These are phyloP conservation scores for Adelosebastes latens DNA, from an alignment of 2,797 vertebrate genomes.

Conservation along the genomic window DNA sequence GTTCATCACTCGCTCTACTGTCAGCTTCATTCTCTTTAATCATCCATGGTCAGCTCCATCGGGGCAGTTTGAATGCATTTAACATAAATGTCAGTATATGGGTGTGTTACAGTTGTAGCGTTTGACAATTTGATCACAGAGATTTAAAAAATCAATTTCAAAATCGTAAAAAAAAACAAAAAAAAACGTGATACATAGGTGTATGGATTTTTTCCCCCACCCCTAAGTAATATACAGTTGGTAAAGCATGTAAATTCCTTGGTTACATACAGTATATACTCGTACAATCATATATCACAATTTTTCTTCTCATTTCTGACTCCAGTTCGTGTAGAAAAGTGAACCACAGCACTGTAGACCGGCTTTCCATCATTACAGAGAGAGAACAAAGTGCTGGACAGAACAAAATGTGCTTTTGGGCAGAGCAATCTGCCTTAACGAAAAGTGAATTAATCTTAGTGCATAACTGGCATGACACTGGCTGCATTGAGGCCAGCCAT, in stretches of 20 bases:
- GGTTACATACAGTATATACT: not conserved
- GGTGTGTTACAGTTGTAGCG: no score
- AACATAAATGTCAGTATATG: no score
- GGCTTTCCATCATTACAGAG: conserved; percentile 17
- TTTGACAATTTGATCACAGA: no score
- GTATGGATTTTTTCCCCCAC: no score
- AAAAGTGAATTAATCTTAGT: conserved; percentile 54
- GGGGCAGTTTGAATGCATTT: no score
- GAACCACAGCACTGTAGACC: not conserved
- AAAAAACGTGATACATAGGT: no score
- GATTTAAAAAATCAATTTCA: no score
- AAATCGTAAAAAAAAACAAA: fast-evolving
- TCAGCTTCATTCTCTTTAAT: no score
- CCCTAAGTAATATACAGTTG: not conserved
- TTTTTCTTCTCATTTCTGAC: not conserved
- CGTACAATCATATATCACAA: not conserved
- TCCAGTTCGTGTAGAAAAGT: not conserved
- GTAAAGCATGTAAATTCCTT: not conserved
- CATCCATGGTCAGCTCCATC: no score
- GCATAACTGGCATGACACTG: conserved; percentile 53
- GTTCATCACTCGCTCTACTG: no score
- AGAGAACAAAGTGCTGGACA: conserved; percentile 35
- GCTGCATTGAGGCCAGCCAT: conserved; percentile 35
- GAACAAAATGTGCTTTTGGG: conserved; percentile 46
- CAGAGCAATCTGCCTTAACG: conserved; percentile 30